These are phyloP conservation scores for Periphyllus acericola DNA, from an alignment of 2,888 invertebrate genomes.

Conservation along the genomic window DNA sequence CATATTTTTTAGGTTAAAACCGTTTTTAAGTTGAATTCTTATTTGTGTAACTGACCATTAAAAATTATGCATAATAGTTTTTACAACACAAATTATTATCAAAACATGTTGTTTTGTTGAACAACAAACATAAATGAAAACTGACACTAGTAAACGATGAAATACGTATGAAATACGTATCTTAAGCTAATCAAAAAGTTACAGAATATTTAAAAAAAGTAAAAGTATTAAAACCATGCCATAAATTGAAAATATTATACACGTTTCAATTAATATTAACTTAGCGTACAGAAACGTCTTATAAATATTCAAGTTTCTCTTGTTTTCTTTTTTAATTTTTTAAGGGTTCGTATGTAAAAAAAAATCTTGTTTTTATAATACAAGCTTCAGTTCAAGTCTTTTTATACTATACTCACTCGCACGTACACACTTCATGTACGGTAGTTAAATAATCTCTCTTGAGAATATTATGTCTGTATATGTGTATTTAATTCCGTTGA, in stretches of 20 bases:
- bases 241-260: background rate
- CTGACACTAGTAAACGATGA: background rate
- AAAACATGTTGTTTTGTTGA: background rate
- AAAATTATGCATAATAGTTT: background rate
- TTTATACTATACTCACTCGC: background rate
- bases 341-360: background rate
- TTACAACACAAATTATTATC: background rate
- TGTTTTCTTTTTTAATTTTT: background rate
- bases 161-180: background rate
- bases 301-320: constrained; percentile 7
- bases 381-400: background rate
- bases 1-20: background rate
- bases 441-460: background rate
- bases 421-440: background rate
- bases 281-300: background rate
- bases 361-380: background rate
- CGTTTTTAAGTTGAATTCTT: background rate
- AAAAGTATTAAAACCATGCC: background rate
- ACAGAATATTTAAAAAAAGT: background rate
- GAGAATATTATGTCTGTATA: background rate
- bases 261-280: background rate
- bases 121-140: background rate
- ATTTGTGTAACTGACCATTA: background rate
- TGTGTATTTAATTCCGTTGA: background rate
- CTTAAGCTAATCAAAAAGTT: background rate